Base-by-base conservation (phyloP, 53 echinoderm and acorn worm genomes). In the Pentamera pediparva region DNA sequence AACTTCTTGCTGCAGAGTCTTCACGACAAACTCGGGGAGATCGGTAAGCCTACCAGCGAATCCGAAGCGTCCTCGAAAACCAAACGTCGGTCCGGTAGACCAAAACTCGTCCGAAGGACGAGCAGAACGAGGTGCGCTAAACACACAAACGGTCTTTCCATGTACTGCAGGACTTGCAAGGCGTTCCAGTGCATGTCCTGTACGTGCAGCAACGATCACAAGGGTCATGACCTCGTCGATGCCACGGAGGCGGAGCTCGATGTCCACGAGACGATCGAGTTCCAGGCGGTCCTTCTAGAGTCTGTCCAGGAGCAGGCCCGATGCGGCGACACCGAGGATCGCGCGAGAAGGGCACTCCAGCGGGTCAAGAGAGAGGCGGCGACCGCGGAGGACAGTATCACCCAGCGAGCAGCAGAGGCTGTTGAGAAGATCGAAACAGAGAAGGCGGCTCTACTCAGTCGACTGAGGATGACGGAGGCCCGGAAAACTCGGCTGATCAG, bases 161-260 rank as follows among this genome's bases (percentile, higher is more conserved):
- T 67, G 67, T 67, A 67, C 43, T 67, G 67, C 41, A 40, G 67
- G 30, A 67, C 67, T 18, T 67, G 67, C 18, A 67, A 67, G 6
- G 39, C 38, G 26, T 67, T 67, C 27, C 67, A 41, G 13, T 67
- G 67, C 30, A 67, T 67, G 67, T 40, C 67, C 3, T 67, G 67
- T 22, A 67, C 43, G 28, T 43, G 25, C 13, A 47, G 67, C 24
- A 67, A 41, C 30, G 45, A 43, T 17, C 67, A 67, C 67, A 67
- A 13, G 24, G 67, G 67, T 18, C 67, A 67, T 28, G 67, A 67
- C 45, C 41, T 67, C 22, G 67, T 67, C 4, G 67, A 67, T 25
- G 67, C 67, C 22, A 67, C 67, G 24, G 45, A 67, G 0, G 67
- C 40, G 27, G 67, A 67, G 43, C 45, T 67, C 30, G 67, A 67